phyloP scores from a whole-genome alignment of 2,888 invertebrate genomes.

The Thysanoteuthis rhombus region DNA sequence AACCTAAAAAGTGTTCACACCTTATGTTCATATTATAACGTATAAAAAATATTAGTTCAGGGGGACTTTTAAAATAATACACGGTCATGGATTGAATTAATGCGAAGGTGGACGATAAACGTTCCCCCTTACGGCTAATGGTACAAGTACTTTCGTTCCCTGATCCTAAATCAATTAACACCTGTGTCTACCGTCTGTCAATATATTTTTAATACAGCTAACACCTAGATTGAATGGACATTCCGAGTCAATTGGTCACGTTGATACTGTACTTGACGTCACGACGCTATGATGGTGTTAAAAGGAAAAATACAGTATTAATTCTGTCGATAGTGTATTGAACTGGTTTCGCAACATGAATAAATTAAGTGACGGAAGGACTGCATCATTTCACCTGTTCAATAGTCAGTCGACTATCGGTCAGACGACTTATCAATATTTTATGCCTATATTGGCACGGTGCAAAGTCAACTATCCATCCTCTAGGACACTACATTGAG shows the following conservation, averaged over 20 bases:
- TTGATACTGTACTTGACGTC: neutral
- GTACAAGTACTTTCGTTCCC: neutral
- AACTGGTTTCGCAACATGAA: neutral
- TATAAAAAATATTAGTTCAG: no score
- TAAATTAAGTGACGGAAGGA: neutral
- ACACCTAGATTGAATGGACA: neutral
- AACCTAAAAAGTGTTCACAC: no score
- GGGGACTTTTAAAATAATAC: no score
- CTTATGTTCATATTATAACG: no score
- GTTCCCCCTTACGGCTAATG: no score
- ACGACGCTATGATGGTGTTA: neutral
- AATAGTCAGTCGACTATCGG: neutral
- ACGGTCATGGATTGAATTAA: no score
- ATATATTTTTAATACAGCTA: neutral
- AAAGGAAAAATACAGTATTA: neutral
- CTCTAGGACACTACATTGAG: neutral
- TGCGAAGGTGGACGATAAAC: no score
- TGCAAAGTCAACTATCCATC: neutral
- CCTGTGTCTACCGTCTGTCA: neutral
- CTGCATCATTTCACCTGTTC: neutral
- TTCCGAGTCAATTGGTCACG: neutral
- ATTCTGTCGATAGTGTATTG: neutral
- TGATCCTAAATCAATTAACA: neutral
- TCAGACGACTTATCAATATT: neutral
- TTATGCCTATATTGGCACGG: neutral